Evolutionary conservation across 2,113 vertebrate genomes (phyloP), one percentile per base, ranked within the genome.

Genomic region (Zosterops borbonicus): DNA sequence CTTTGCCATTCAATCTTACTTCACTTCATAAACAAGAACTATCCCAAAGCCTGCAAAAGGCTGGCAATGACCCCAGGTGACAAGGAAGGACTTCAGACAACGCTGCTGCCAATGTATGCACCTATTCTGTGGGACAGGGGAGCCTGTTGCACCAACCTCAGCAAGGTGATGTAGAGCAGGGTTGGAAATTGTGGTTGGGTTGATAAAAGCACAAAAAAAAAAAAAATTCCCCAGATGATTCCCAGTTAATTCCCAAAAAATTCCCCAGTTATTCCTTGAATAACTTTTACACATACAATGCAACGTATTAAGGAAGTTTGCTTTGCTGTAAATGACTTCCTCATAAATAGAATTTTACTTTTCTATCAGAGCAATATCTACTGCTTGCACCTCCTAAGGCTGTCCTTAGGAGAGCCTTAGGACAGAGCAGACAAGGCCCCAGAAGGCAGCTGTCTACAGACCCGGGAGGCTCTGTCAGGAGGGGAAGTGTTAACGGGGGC

Each of bases 401-500:
- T 9, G 9, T 14, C 19, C 64, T 68, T 18, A 8, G 39, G 37
- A 39, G 9, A 39, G 37, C 37, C 37, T 39, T 39, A 39, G 37
- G 37, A 39, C 46, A 83, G 68, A 53, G n/a, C 59, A 58, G 82
- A 20, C 28, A 21, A 73, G 41, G 11, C 33, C 47, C 67, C 3
- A 0, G 16, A 60, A 22, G 5, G 3, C 77, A 29, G 60, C 27
- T 21, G 1, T 11, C 42, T 23, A 23, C 77, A 33, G 50, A 24
- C 23, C 35, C 2, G 29, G 67, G 69, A 47, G 44, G 44, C 39
- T 86, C n/a, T 11, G 28, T 8, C 1, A 9, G 91, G 31, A 81
- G 24, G 17, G 28, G 35, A 93, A 92, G 79, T 35, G 86, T 94
- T 93, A 97, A 95, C 0, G 10, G 90, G 85, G 86, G 83, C 58